Conservation (phyloP, 2,113 vertebrate species). For the Pampusana beccarii region DNA sequence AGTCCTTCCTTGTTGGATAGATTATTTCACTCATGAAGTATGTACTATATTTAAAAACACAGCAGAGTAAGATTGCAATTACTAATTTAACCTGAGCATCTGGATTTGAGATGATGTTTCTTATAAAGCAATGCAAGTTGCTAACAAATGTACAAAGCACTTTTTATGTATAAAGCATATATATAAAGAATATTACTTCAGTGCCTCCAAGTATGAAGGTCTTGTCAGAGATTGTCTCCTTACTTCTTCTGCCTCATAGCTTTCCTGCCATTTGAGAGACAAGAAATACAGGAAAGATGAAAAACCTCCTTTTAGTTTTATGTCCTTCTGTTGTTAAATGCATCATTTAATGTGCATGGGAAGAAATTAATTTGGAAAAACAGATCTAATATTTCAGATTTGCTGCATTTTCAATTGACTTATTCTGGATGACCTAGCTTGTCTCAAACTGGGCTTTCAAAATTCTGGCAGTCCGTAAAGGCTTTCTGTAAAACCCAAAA, state of each 20-base stretch:
- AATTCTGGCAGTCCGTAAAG: background rate
- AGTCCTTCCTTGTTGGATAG: background rate
- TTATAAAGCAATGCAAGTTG: background rate
- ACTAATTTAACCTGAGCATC: background rate
- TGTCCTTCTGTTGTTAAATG: background rate
- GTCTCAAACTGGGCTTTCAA: background rate
- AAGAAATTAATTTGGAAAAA: background rate
- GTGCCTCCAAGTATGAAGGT: background rate
- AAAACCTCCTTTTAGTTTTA: background rate
- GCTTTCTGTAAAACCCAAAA: background rate
- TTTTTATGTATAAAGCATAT: background rate
- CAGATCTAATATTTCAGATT: background rate
- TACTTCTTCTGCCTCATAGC: background rate
- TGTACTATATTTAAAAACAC: background rate
- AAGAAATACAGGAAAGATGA: background rate
- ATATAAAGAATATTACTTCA: background rate
- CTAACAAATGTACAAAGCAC: background rate
- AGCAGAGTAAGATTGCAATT: background rate
- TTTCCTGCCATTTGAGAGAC: rapidly evolving
- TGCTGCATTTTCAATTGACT: background rate
- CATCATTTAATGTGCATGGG: background rate
- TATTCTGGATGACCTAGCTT: background rate
- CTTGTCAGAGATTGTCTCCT: background rate
- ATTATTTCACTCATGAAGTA: background rate
- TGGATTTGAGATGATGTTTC: background rate